Conservation (phyloP, 2,113 vertebrate genomes). For the Gila orcuttii region DNA sequence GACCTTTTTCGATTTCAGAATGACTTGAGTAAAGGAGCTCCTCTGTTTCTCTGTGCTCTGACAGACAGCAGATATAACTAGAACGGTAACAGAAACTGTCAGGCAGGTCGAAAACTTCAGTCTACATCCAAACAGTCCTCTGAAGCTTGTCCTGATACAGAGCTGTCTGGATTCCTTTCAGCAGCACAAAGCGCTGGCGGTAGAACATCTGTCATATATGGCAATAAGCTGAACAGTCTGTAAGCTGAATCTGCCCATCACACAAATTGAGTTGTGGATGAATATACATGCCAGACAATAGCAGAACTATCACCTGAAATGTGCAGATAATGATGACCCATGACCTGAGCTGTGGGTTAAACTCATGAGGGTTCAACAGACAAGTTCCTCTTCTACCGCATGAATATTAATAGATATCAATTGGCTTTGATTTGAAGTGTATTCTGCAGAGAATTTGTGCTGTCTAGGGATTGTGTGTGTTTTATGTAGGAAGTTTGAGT, state of each 20-base stretch:
- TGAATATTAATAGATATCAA: not conserved
- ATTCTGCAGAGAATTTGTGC: not conserved
- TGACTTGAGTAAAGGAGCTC: not conserved
- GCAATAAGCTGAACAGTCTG: not conserved
- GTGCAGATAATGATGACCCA: not conserved
- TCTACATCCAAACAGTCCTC: not conserved
- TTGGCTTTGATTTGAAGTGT: not conserved
- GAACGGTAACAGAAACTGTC: constrained; percentile 17
- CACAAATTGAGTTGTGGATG: constrained; percentile 1
- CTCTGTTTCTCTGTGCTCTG: not conserved
- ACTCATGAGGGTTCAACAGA: not conserved
- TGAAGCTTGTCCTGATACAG: not conserved
- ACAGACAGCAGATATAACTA: not conserved
- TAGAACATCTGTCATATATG: constrained; percentile 43
- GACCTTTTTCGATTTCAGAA: not conserved
- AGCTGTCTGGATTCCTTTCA: constrained; percentile 11
- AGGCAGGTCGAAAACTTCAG: not conserved
- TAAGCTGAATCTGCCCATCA: constrained; percentile 12
- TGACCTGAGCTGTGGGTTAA: not conserved
- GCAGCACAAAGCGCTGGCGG: constrained; percentile 3
- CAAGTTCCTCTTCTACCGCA: not conserved
- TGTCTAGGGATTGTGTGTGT: not conserved
- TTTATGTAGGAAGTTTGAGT: not conserved
- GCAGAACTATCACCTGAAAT: constrained; percentile 16
- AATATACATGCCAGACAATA: constrained; percentile 16